phyloP scores from a whole-genome alignment of 2,888 invertebrate species.

The Rotaria sp. region DNA sequence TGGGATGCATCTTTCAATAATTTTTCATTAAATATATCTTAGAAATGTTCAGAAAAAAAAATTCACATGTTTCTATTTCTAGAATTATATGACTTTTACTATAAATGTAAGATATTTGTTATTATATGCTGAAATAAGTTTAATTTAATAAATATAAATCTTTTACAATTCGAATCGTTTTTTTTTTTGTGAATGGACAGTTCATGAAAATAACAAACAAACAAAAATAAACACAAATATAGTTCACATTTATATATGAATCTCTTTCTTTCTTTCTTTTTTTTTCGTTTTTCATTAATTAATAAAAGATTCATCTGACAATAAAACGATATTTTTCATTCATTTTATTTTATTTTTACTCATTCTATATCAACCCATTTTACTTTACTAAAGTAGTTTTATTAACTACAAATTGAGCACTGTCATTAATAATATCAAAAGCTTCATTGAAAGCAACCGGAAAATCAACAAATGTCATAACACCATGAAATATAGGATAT shows the following conservation, averaged over 20 bases:
- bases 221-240: not conserved
- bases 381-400: not conserved
- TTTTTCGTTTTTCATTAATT: not conserved
- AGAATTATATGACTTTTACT: too few species aligned
- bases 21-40: not conserved
- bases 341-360: not conserved
- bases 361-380: not conserved
- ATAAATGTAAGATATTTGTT: too few species aligned
- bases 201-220: too few species aligned
- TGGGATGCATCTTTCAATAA: not conserved
- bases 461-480: slow-evolving; percentile 18
- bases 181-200: too few species aligned
- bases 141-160: too few species aligned
- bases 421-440: slow-evolving; percentile 26
- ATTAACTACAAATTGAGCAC: slow-evolving; percentile 10
- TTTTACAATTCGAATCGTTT: too few species aligned
- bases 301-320: not conserved
- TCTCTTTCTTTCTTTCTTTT: too few species aligned
- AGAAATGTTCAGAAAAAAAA: too few species aligned
- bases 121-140: too few species aligned
- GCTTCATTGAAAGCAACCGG: slow-evolving; percentile 18
- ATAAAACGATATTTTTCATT: not conserved
- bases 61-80: not conserved
- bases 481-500: slow-evolving; percentile 24
- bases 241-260: not conserved